Evolutionary conservation across 2,888 invertebrate genomes (phyloP).

Genomic region (Drymonia ruficornis): DNA sequence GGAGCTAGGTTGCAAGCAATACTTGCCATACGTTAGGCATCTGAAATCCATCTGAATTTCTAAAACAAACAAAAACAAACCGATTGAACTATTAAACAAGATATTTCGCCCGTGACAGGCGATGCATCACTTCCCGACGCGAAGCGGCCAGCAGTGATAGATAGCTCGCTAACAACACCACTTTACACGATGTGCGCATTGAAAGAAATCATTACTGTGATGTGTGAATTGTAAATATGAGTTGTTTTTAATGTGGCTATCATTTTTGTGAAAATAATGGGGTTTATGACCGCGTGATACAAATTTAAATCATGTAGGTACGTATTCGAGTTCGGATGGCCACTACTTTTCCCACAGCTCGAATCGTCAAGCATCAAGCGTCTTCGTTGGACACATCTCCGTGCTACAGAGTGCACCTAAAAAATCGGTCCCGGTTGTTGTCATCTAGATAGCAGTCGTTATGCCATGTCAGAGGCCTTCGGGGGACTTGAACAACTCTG

Average conservation of each 20-base stretch:
- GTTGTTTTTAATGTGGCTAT: conserved; percentile 7
- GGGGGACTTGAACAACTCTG: no score
- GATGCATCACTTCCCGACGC: conserved; percentile 16
- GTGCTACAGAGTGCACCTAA: no score
- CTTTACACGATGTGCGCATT: conserved; percentile 11
- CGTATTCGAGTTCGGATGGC: no score
- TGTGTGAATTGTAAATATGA: conserved; percentile 6
- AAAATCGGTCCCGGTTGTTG: no score
- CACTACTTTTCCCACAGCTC: no score
- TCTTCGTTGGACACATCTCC: no score
- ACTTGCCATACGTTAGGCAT: background rate
- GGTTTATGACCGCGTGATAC: background rate
- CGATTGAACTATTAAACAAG: conserved; percentile 1
- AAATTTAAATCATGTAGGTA: no score
- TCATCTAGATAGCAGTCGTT: no score
- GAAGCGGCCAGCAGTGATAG: conserved; percentile 14
- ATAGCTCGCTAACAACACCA: conserved; percentile 10
- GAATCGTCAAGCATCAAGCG: no score
- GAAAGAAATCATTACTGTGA: conserved; percentile 16
- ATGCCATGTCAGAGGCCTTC: no score
- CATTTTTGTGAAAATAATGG: background rate
- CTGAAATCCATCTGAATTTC: background rate
- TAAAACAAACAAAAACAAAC: background rate
- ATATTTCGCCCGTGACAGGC: background rate
- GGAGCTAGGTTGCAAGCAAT: background rate